Percentiles rank a stretch among this genome's conserved stretches.
These are phyloP conservation scores for Drosophila nasuta DNA, from an alignment of 1,140 invertebrate species.

Conservation along the genomic window DNA sequence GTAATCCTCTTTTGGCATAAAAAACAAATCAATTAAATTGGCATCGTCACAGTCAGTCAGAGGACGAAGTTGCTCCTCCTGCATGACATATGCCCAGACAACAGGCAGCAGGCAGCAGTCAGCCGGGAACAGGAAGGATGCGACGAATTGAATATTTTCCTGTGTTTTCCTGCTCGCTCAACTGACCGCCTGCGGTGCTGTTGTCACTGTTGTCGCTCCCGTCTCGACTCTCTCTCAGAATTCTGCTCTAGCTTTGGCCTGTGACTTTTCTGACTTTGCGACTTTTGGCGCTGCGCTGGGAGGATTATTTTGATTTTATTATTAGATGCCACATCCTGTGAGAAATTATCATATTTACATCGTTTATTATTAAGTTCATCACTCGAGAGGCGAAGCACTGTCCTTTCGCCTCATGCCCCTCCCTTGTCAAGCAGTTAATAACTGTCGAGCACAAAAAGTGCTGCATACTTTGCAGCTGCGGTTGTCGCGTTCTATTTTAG, in stretches of 20 bases:
- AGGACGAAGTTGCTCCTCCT: conserved; percentile 41
- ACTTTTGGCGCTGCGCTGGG: conserved; percentile 53
- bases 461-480: conserved; percentile 69
- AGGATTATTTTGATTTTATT: conserved; percentile 85
- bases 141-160: conserved; percentile 84
- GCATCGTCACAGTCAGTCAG: conserved; percentile 36
- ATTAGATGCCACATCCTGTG: conserved; percentile 85
- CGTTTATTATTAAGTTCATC: conserved; percentile 85
- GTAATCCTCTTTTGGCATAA: conserved; percentile 84
- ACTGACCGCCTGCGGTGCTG: conserved; percentile 65
- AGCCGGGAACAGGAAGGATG: conserved; percentile 75
- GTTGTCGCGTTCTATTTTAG: background rate
- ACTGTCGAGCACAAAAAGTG: conserved; percentile 59
- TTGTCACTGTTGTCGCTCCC: conserved; percentile 55
- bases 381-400: conserved; percentile 54
- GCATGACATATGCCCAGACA: conserved; percentile 33
- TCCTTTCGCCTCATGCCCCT: background rate
- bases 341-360: conserved; percentile 85
- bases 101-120: conserved; percentile 1
- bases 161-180: conserved; percentile 34
- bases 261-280: conserved; percentile 39
- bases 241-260: conserved; percentile 12
- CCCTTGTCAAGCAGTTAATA: conserved; percentile 46
- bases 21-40: conserved; percentile 85
- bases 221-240: background rate